phyloP scores from a whole-genome alignment of 2,888 invertebrate genomes.

The Vannuccia rotundouncinata region DNA sequence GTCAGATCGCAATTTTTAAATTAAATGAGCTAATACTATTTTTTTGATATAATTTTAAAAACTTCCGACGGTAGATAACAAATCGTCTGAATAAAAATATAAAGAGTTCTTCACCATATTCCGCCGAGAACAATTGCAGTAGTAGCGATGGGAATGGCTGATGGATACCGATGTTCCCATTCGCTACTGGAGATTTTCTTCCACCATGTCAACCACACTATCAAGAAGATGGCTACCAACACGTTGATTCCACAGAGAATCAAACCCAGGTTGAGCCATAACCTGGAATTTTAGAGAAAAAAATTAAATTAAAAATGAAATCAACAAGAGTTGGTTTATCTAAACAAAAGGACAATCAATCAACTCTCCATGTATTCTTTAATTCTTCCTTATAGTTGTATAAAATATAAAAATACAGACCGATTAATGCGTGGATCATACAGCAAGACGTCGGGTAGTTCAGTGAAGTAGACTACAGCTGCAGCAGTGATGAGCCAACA shows the following conservation, averaged over 20 bases:
- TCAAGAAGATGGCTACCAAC: conserved; percentile 49
- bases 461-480: conserved; percentile 50
- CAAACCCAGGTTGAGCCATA: conserved; percentile 50
- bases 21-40: no score
- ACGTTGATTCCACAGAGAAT: conserved; percentile 46
- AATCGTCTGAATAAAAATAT: background rate
- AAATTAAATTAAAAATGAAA: conserved; percentile 34
- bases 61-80: background rate
- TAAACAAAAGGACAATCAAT: no score
- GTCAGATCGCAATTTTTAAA: no score
- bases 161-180: conserved; percentile 52
- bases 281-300: conserved; percentile 44
- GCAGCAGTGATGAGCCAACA: conserved; percentile 50
- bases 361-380: no score
- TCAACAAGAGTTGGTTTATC: no score
- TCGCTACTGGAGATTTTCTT: conserved; percentile 50
- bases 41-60: no score
- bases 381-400: background rate
- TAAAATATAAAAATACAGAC: conserved; percentile 41
- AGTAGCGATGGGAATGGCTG: conserved; percentile 54
- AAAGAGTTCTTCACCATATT: conserved; percentile 45
- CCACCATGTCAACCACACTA: conserved; percentile 49
- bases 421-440: conserved; percentile 50
- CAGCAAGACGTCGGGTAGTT: conserved; percentile 46
- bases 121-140: conserved; percentile 49